Conservation (phyloP, 2,888 invertebrate genomes). For the Chloromyia formosa region DNA sequence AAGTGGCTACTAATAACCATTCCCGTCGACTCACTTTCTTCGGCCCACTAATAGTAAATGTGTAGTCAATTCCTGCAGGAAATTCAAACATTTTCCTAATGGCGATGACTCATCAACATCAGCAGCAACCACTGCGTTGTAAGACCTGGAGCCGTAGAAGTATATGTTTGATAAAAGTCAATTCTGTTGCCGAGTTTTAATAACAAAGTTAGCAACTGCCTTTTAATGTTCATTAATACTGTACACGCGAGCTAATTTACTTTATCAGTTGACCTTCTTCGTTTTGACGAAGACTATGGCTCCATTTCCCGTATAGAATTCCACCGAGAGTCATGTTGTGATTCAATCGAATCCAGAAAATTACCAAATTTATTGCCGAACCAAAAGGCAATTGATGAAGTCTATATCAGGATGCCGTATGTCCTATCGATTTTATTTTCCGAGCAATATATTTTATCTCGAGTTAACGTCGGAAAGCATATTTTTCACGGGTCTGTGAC, state of each 20-base stretch:
- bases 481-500: background rate
- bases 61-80: background rate
- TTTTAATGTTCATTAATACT: conserved; percentile 8
- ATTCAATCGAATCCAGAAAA: conserved; percentile 17
- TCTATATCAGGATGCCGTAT: background rate
- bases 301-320: background rate
- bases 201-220: conserved; percentile 16
- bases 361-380: background rate
- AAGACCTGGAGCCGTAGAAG: too few relatives aligned
- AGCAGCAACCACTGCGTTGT: too few relatives aligned
- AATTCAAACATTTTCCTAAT: conserved; percentile 2
- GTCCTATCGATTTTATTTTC: background rate
- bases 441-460: background rate
- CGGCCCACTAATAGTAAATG: too few relatives aligned
- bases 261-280: conserved; percentile 26
- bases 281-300: background rate
- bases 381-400: background rate
- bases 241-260: conserved; percentile 20
- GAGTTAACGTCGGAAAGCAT: background rate
- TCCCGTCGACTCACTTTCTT: too few relatives aligned
- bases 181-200: background rate
- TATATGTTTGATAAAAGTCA: too few relatives aligned
- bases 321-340: background rate
- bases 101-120: background rate
- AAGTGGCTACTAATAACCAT: background rate